These are phyloP conservation scores for Solenopsis fugax DNA, from an alignment of 1,140 invertebrate genomes.

Conservation along the genomic window DNA sequence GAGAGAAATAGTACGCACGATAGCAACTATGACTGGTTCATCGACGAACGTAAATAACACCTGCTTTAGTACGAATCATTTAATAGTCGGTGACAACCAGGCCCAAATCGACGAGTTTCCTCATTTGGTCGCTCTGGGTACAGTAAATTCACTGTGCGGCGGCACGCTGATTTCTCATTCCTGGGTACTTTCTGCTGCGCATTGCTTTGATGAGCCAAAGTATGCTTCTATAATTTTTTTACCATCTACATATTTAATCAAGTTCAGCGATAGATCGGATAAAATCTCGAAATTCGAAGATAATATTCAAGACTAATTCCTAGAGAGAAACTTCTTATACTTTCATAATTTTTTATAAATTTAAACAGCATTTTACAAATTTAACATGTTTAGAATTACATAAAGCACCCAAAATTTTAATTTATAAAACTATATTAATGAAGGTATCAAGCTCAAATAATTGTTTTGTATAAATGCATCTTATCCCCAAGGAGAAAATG, in stretches of 20 bases:
- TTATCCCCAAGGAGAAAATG: too few species aligned
- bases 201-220: constrained; percentile 79
- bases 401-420: too few species aligned
- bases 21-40: constrained; percentile 7
- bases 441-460: too few species aligned
- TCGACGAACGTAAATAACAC: background rate
- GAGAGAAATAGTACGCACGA: constrained; percentile 18
- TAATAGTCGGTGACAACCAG: constrained; percentile 54
- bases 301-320: background rate
- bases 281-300: background rate
- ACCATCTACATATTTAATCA: background rate
- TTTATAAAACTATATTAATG: too few species aligned
- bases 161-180: constrained; percentile 82
- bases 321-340: too few species aligned
- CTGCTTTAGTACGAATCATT: constrained; percentile 20
- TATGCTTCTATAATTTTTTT: constrained; percentile 54
- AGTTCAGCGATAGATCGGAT: background rate
- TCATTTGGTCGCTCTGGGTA: constrained; percentile 87
- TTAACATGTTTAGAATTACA: background rate
- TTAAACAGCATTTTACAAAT: background rate
- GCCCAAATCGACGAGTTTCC: constrained; percentile 86
- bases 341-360: too few species aligned
- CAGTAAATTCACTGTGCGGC: constrained; percentile 81
- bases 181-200: constrained; percentile 85
- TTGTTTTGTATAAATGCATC: too few species aligned